These are phyloP conservation scores for Rhodinocichla rosea DNA, from an alignment of 2,113 vertebrate species.

Conservation along the genomic window DNA sequence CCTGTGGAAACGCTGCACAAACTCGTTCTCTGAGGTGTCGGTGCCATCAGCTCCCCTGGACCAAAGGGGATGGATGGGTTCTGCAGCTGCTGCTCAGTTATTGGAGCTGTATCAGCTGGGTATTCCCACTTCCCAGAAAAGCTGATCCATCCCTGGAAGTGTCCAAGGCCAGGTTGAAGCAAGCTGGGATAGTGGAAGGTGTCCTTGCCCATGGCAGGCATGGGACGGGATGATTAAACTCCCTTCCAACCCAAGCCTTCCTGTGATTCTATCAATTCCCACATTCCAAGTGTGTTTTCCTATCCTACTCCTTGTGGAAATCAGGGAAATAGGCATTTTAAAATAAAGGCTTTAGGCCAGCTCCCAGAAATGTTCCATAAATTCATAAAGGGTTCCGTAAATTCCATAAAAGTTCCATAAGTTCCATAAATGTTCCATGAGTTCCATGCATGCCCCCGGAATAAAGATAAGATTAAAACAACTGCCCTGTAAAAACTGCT, in stretches of 20 bases:
- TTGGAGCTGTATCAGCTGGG: background rate
- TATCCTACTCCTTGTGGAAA: background rate
- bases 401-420: background rate
- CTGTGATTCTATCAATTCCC: background rate
- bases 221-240: background rate
- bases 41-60: background rate
- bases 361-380: background rate
- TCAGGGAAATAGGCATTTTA: background rate
- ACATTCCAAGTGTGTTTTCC: background rate
- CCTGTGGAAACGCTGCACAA: fast-evolving
- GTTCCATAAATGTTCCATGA: background rate
- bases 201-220: background rate
- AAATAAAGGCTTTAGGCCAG: background rate
- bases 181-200: background rate
- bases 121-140: background rate
- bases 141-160: background rate
- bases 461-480: background rate
- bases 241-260: background rate
- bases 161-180: background rate
- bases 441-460: background rate
- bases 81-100: background rate
- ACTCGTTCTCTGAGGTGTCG: fast-evolving
- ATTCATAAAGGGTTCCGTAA: background rate
- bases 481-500: background rate
- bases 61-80: too few species aligned